These are phyloP conservation scores for Ailuropoda melanoleuca DNA, from an alignment of 2,113 vertebrate genomes.

Conservation along the genomic window DNA sequence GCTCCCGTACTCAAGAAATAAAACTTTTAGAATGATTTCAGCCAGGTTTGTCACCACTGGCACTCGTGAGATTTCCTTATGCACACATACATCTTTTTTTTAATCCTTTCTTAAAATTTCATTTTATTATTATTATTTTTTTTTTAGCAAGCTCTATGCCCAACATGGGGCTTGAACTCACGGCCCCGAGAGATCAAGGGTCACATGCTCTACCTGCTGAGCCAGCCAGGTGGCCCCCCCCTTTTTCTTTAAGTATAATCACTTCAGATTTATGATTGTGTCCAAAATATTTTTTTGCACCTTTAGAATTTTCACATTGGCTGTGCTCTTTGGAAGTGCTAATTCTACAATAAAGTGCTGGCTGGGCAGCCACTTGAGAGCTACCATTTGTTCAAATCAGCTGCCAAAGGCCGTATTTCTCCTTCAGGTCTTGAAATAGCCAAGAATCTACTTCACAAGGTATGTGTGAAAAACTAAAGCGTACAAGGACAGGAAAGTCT, in stretches of 20 bases:
- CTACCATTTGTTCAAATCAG: not conserved
- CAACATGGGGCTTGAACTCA: not conserved
- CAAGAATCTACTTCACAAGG: not conserved
- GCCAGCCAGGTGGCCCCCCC: not conserved
- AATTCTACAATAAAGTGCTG: not conserved
- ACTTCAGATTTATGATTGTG: not conserved
- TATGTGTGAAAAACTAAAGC: not conserved
- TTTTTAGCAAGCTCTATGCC: not conserved
- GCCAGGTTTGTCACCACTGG: not conserved
- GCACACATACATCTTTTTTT: not conserved
- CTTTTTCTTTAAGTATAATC: not conserved
- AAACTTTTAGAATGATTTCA: conserved; percentile 4
- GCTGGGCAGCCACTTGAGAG: not conserved
- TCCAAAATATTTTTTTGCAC: not conserved
- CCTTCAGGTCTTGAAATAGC: not conserved
- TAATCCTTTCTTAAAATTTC: not conserved
- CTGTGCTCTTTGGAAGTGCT: not conserved
- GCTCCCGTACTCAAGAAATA: not conserved
- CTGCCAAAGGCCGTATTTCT: not conserved
- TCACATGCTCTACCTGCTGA: not conserved
- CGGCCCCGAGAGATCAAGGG: not conserved
- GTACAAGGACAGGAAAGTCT: not conserved
- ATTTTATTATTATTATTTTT: not conserved
- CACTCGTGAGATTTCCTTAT: not conserved
- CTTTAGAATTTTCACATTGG: not conserved